phyloP scores from a whole-genome alignment of 2,113 vertebrate genomes.

The Spea multiplicata region DNA sequence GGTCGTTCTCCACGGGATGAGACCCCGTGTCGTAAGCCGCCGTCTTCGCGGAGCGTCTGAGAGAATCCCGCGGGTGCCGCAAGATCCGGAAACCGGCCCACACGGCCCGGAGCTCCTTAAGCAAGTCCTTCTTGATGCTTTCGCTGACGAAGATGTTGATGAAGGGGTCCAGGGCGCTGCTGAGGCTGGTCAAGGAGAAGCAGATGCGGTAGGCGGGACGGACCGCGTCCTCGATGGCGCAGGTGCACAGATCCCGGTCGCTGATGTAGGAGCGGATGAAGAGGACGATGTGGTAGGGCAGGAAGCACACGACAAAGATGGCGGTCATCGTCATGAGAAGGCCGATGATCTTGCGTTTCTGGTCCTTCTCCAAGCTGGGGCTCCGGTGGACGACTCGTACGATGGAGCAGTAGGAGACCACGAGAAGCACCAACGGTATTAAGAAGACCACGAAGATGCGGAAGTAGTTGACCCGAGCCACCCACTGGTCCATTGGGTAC shows the following conservation, averaged over 20 bases:
- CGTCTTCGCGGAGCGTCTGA: background rate
- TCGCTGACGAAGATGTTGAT: slow-evolving; percentile 47
- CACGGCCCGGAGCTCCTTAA: slow-evolving; percentile 23
- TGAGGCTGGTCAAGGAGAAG: slow-evolving; percentile 44
- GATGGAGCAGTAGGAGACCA: slow-evolving; percentile 42
- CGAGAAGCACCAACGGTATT: slow-evolving; percentile 36
- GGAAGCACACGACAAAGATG: slow-evolving; percentile 49
- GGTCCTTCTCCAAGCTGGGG: slow-evolving; percentile 14
- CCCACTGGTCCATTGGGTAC: slow-evolving; percentile 39
- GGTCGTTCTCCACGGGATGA: background rate
- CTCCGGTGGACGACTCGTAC: slow-evolving; percentile 30
- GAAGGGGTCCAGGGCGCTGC: slow-evolving; percentile 49
- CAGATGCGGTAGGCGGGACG: slow-evolving; percentile 43
- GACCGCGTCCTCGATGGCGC: slow-evolving; percentile 13
- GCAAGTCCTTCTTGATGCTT: slow-evolving; percentile 39
- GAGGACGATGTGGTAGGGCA: slow-evolving; percentile 49
- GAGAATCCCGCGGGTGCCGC: background rate
- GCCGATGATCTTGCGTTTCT: slow-evolving; percentile 42
- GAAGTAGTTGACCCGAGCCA: slow-evolving; percentile 49
- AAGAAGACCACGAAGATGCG: slow-evolving; percentile 43
- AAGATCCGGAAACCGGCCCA: slow-evolving; percentile 19
- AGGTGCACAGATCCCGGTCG: slow-evolving; percentile 1
- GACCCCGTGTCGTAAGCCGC: background rate
- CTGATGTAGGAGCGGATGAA: slow-evolving; percentile 36
- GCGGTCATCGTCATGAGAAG: slow-evolving; percentile 35